phyloP scores from a whole-genome alignment of 2,888 invertebrate genomes.

The Pycnomerus fuliginosus region DNA sequence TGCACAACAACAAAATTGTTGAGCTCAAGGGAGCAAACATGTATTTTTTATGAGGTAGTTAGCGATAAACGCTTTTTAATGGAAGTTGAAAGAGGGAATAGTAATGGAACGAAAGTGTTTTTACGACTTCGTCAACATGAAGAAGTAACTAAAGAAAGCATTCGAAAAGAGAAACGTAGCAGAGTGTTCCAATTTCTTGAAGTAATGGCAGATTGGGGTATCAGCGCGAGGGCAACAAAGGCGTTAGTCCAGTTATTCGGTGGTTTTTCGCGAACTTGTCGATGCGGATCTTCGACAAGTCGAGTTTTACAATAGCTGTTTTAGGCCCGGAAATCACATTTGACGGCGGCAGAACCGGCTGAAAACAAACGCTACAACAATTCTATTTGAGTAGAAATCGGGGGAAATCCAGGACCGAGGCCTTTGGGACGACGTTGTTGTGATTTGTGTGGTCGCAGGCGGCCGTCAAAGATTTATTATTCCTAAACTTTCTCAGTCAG shows the following conservation, averaged over 20 bases:
- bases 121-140: conserved; percentile 5
- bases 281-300: no score
- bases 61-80: conserved; percentile 3
- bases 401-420: conserved; percentile 22
- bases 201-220: no score
- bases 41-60: conserved; percentile 1
- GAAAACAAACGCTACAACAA: conserved; percentile 33
- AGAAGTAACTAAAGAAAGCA: no score
- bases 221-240: no score
- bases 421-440: conserved; percentile 30
- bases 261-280: no score
- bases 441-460: conserved; percentile 33
- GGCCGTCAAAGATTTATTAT: conserved; percentile 31
- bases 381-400: conserved; percentile 33
- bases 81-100: neutral
- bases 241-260: no score
- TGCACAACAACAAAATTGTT: neutral
- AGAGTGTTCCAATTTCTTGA: no score
- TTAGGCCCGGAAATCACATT: conserved; percentile 28
- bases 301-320: conserved; percentile 32
- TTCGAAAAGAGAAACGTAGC: no score
- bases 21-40: neutral
- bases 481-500: conserved; percentile 26
- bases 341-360: conserved; percentile 28
- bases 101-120: conserved; percentile 2